Evolutionary conservation across 2,797 vertebrate genomes (phyloP).

Genomic region (Hemibagrus guttatus): DNA sequence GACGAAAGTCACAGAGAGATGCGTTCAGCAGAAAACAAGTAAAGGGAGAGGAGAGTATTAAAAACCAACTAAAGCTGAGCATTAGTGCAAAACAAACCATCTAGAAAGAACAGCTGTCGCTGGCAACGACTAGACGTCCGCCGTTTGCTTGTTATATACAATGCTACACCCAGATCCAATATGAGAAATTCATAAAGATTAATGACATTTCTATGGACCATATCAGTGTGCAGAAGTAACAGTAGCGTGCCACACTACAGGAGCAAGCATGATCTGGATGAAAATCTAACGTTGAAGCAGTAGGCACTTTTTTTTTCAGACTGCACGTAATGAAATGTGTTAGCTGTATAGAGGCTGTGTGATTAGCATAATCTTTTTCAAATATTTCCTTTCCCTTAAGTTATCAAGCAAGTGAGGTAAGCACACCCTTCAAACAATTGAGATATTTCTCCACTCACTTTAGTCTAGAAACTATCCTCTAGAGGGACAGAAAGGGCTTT

Average conservation of each 20-base stretch:
- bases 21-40: conserved; percentile 14
- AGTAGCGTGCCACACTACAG: neutral
- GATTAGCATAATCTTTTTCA: conserved; percentile 42
- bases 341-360: conserved; percentile 24
- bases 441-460: conserved; percentile 42
- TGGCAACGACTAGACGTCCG: neutral
- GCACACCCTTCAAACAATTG: conserved; percentile 36
- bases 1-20: neutral
- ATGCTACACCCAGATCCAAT: neutral
- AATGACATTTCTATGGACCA: neutral
- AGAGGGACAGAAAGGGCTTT: conserved; percentile 40
- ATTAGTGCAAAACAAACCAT: conserved; percentile 36
- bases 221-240: neutral
- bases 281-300: neutral
- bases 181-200: neutral
- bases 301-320: neutral
- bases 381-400: conserved; percentile 24
- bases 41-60: neutral
- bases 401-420: conserved; percentile 51
- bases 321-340: neutral
- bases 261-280: neutral
- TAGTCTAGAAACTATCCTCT: conserved; percentile 32
- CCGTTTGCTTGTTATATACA: neutral
- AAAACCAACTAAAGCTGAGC: conserved; percentile 5
- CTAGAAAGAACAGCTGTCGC: conserved; percentile 18